These are phyloP conservation scores for Volucella zonaria DNA, from an alignment of 2,888 invertebrate genomes.

Conservation along the genomic window DNA sequence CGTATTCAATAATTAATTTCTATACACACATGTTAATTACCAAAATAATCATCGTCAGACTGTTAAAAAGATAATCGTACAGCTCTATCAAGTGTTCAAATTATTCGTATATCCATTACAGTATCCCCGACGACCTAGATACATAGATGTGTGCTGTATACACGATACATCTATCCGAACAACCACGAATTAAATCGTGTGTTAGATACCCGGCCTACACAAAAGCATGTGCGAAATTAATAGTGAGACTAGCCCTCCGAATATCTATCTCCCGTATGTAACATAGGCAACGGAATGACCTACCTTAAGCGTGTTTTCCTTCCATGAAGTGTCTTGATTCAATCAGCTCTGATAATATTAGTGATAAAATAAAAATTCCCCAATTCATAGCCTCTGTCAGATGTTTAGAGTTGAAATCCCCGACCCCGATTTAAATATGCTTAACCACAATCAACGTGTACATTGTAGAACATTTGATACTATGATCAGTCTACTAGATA, in stretches of 20 bases:
- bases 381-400: not conserved
- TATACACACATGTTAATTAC: constrained; percentile 1
- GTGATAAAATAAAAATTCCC: not conserved
- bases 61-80: not conserved
- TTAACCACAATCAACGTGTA: not conserved
- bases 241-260: not conserved
- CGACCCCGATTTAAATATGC: not conserved
- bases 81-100: not conserved
- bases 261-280: not conserved
- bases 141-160: too few species aligned
- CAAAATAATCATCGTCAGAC: not conserved
- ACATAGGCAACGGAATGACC: constrained; percentile 14
- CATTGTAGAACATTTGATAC: not conserved
- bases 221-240: constrained; percentile 7
- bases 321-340: constrained; percentile 37
- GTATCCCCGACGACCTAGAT: not conserved
- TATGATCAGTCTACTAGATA: not conserved
- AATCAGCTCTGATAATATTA: constrained; percentile 32
- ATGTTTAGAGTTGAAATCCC: not conserved
- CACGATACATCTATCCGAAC: not conserved
- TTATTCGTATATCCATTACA: not conserved
- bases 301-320: constrained; percentile 25
- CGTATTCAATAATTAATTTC: not conserved
- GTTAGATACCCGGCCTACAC: not conserved
- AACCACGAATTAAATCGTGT: not conserved